Evolutionary conservation across 2,113 vertebrate species (phyloP), one percentile per base, ranked within the genome.

Genomic region (Eubucco bourcierii): DNA sequence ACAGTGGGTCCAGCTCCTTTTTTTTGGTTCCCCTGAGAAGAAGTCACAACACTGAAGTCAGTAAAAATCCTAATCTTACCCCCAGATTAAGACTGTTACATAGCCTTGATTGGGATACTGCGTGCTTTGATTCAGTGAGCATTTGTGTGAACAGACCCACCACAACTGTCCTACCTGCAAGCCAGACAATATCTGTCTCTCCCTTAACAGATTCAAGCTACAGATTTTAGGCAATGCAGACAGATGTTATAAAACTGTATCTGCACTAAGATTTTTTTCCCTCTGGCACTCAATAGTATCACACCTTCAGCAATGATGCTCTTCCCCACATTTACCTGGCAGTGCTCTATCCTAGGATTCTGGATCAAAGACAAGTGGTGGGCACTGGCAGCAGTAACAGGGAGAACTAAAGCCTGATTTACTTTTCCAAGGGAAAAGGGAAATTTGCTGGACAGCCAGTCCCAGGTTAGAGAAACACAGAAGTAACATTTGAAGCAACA

Each of bases 21-120:
- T 91, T 85, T 75, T 65, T 25, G 29, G 56, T 28, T 87, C 80
- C 63, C 65, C 25, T 2, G 75, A 63, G n/a, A 18, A 82, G 74
- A 77, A 73, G 21, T 33, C 34, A 58, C 15, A 44, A 12, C 6
- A 15, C 1, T 80, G 31, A 85, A 89, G 41, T 37, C 53, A 63
- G 25, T 52, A 19, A 19, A 90, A 95, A 92, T 44, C 18, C 20
- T 56, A 50, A 21, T 4, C 5, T 29, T 4, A 80, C 2, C 20
- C 17, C 33, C 20, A 39, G 81, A 84, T 33, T 24, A 73, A 73
- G 59, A 34, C 23, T 37, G 31, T 29, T 76, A 15, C 46, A 37
- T 39, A 70, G 10, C n/a, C n/a, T 61, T 29, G 25, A 56, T 10
- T 44, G 23, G 0, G 2, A 44, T 14, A 65, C 29, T 0, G 0